phyloP scores from a whole-genome alignment of 30 jellyfish, hydroid and myxozoan genomes.

The Hydra vulgaris region DNA sequence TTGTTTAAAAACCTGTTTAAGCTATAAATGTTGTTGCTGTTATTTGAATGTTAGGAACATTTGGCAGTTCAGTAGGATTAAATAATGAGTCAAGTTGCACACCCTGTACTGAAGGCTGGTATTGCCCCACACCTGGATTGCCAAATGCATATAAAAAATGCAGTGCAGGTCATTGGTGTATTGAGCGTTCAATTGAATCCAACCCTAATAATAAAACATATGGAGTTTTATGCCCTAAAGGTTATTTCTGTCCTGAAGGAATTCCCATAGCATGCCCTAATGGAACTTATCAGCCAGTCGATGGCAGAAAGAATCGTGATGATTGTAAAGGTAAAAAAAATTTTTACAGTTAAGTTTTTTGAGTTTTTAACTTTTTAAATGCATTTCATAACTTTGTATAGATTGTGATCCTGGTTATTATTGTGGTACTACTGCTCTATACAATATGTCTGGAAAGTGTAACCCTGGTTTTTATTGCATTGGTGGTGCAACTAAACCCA shows the following conservation, averaged over 20 bases:
- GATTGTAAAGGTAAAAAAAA: background rate
- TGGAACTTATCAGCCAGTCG: conserved; percentile 66
- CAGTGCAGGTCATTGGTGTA: conserved; percentile 86
- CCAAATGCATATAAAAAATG: conserved; percentile 44
- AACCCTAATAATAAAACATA: conserved; percentile 54
- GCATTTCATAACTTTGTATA: background rate
- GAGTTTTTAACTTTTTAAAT: background rate
- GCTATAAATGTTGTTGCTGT: background rate
- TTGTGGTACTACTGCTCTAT: conserved; percentile 71
- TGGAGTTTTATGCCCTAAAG: conserved; percentile 75
- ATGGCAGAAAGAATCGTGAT: background rate
- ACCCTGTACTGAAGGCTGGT: conserved; percentile 85
- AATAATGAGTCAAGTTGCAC: conserved; percentile 77
- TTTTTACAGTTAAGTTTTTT: background rate
- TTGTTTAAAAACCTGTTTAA: background rate
- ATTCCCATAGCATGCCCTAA: conserved; percentile 85
- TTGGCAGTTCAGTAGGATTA: conserved; percentile 60
- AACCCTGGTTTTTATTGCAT: conserved; percentile 64
- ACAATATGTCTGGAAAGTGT: conserved; percentile 51
- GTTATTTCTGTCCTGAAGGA: conserved; percentile 80
- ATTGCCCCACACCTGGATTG: conserved; percentile 67
- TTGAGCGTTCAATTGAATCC: conserved; percentile 65
- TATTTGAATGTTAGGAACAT: conserved; percentile 49
- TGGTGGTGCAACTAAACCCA: conserved; percentile 41
- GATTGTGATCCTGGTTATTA: conserved; percentile 85